phyloP scores from a whole-genome alignment of 2,888 invertebrate species.

The Caenorhabditis zanzibari region DNA sequence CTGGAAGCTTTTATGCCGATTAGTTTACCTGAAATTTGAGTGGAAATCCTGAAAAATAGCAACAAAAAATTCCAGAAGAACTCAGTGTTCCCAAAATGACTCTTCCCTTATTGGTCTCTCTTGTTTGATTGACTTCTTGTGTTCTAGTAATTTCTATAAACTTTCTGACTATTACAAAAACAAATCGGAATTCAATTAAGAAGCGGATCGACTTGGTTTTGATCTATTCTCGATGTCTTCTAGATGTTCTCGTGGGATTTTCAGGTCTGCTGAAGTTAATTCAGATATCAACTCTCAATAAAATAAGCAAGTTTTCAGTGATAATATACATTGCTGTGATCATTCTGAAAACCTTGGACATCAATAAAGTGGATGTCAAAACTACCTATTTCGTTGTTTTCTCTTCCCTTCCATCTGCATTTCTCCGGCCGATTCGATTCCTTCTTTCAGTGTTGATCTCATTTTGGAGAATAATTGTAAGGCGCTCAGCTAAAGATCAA shows the following conservation, averaged over 20 bases:
- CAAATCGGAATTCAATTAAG: constrained; percentile 26
- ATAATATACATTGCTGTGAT: constrained; percentile 46
- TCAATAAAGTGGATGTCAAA: constrained; percentile 27
- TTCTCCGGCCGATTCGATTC: constrained; percentile 52
- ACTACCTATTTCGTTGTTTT: constrained; percentile 57
- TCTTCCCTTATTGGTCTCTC: constrained; percentile 49
- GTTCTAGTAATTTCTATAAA: constrained; percentile 51
- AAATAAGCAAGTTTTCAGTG: constrained; percentile 6
- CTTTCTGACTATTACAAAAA: constrained; percentile 43
- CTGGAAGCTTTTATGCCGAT: constrained; percentile 25
- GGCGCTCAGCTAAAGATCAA: not conserved
- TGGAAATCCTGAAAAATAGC: not conserved
- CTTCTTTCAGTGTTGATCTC: constrained; percentile 44
- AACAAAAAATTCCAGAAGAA: not conserved
- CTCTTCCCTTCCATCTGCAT: constrained; percentile 43
- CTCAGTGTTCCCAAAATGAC: no score
- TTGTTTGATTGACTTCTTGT: constrained; percentile 54
- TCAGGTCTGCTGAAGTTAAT: constrained; percentile 14
- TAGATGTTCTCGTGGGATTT: constrained; percentile 50
- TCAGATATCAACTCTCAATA: not conserved
- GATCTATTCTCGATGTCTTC: constrained; percentile 32
- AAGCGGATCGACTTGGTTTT: constrained; percentile 46
- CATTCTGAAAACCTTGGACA: constrained; percentile 44
- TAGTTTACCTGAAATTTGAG: constrained; percentile 34
- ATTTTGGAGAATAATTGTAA: constrained; percentile 35